A percentile compares a stretch with the other conserved stretches of the same genome.
phyloP scores from a whole-genome alignment of 2,113 vertebrate genomes.

The Petrocephalus microphthalmus region DNA sequence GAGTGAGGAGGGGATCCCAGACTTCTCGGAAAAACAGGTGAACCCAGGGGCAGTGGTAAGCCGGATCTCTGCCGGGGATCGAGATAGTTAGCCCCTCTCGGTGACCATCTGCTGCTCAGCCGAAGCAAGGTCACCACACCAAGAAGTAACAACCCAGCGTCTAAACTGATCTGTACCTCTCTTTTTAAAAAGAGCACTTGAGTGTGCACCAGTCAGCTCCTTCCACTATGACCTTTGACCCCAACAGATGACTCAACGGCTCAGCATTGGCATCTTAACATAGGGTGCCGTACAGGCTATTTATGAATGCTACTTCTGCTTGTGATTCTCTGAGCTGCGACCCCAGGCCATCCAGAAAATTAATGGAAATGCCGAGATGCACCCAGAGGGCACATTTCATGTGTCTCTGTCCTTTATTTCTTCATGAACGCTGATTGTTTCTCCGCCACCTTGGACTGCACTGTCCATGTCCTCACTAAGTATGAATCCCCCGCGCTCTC shows the following conservation, averaged over 20 bases:
- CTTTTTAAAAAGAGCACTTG: background rate
- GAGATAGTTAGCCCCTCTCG: background rate
- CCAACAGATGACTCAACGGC: background rate
- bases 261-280: background rate
- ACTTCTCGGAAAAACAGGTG: background rate
- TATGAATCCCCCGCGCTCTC: background rate
- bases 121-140: background rate
- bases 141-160: background rate
- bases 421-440: background rate
- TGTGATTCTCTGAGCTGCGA: background rate
- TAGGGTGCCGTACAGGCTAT: background rate
- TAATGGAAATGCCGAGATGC: background rate
- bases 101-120: background rate
- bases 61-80: background rate
- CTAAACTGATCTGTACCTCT: background rate
- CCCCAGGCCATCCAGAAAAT: background rate
- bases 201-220: background rate
- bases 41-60: background rate
- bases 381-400: background rate
- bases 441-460: background rate
- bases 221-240: background rate
- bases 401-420: background rate
- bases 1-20: background rate
- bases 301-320: background rate
- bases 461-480: background rate